A percentile compares a stretch with the other conserved stretches of the same genome.
These are phyloP conservation scores for Cyprinodon tularosa DNA, from an alignment of 2,113 vertebrate species.

Conservation along the genomic window DNA sequence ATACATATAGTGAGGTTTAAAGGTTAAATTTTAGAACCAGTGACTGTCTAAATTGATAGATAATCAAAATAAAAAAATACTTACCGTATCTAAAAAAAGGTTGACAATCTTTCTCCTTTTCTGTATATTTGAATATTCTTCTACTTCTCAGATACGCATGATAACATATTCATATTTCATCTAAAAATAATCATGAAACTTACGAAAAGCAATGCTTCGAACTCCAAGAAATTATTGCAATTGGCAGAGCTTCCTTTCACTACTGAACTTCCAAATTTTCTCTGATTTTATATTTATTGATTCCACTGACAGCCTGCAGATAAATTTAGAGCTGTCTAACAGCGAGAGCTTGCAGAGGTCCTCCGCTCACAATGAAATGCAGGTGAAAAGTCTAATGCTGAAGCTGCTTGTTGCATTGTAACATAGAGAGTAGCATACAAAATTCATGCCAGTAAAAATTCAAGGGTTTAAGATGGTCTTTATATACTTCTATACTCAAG, in stretches of 20 bases:
- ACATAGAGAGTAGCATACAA: slow-evolving; percentile 19
- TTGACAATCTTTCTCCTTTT: slow-evolving; percentile 47
- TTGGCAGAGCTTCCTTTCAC: slow-evolving; percentile 60
- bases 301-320: slow-evolving; percentile 77
- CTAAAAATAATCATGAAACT: background rate
- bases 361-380: slow-evolving; percentile 27
- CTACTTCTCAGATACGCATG: slow-evolving; percentile 26
- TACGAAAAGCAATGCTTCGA: background rate
- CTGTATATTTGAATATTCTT: slow-evolving; percentile 37
- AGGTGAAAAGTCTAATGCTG: slow-evolving; percentile 27
- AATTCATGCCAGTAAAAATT: background rate
- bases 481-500: slow-evolving; percentile 21
- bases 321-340: slow-evolving; percentile 75
- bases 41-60: background rate
- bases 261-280: slow-evolving; percentile 73
- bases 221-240: slow-evolving; percentile 4
- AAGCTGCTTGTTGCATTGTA: slow-evolving; percentile 34
- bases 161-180: background rate
- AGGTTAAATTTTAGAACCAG: too few species aligned
- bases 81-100: slow-evolving; percentile 23
- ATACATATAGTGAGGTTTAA: too few species aligned
- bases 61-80: slow-evolving; percentile 39
- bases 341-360: slow-evolving; percentile 71
- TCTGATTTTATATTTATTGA: slow-evolving; percentile 67
- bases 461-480: slow-evolving; percentile 2